Conservation (phyloP, 2,113 vertebrate species). For the Rhabdornis inornatus region DNA sequence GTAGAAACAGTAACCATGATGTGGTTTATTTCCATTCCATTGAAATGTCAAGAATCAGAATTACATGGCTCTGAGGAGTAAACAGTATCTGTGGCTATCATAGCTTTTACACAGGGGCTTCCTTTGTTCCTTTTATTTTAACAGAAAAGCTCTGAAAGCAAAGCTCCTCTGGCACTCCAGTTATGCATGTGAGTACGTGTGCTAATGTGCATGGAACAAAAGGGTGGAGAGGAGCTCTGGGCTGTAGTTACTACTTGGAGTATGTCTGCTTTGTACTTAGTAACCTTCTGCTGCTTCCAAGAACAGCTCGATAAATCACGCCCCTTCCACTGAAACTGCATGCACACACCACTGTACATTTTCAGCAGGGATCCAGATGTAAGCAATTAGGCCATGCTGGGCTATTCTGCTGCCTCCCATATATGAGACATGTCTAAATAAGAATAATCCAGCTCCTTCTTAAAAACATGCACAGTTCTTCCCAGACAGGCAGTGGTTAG, state of each 20-base stretch:
- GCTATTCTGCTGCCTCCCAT: neutral
- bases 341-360: neutral
- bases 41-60: neutral
- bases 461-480: neutral
- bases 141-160: neutral
- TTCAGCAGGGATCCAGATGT: slow-evolving; percentile 1
- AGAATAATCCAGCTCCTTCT: neutral
- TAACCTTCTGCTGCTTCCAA: neutral
- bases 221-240: neutral
- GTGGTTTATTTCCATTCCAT: neutral
- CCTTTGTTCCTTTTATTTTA: neutral
- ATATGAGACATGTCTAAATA: neutral
- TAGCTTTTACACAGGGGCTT: neutral
- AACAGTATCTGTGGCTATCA: neutral
- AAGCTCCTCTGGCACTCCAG: neutral
- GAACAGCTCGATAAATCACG: slow-evolving; percentile 51
- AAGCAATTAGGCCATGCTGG: slow-evolving; percentile 18
- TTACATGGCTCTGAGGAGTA: neutral
- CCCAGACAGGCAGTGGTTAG: slow-evolving; percentile 15
- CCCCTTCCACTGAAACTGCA: slow-evolving; percentile 4
- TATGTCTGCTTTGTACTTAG: neutral
- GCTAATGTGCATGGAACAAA: neutral
- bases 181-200: neutral
- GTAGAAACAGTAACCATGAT: neutral
- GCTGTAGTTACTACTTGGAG: neutral